These are phyloP conservation scores for Sula dactylatra DNA, from an alignment of 2,113 vertebrate species.

Conservation along the genomic window DNA sequence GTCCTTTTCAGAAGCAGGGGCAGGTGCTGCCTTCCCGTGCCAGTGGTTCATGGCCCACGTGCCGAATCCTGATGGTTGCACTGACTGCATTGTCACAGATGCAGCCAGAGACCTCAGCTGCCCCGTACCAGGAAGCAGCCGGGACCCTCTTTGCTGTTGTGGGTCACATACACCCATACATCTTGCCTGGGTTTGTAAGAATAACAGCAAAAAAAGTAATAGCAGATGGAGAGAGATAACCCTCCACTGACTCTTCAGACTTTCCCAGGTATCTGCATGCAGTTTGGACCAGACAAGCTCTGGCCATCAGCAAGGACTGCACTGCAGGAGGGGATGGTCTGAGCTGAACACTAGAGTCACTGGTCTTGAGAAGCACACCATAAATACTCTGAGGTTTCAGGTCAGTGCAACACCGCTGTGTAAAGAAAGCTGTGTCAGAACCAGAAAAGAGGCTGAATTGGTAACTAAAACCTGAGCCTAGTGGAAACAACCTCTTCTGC, in stretches of 20 bases:
- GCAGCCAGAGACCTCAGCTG: not conserved
- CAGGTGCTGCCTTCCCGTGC: rapidly evolving
- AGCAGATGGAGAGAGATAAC: not conserved
- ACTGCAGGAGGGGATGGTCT: not conserved
- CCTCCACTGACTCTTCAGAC: not conserved
- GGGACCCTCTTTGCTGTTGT: not conserved
- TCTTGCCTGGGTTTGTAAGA: not conserved
- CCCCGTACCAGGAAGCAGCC: not conserved
- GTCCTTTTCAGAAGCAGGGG: not conserved
- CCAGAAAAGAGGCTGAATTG: not conserved
- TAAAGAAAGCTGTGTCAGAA: not conserved
- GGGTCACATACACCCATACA: not conserved
- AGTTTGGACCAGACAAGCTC: not conserved
- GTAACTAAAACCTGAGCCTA: not conserved
- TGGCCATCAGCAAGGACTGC: not conserved
- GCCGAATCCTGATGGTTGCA: not conserved
- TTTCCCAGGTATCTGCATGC: too few relatives aligned
- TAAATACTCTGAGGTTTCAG: not conserved
- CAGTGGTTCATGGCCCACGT: rapidly evolving
- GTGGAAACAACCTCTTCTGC: not conserved
- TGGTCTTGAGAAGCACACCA: not conserved
- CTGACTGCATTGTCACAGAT: too few relatives aligned
- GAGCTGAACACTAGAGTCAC: not conserved
- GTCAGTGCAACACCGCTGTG: not conserved
- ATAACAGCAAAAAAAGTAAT: not conserved